Evolutionary conservation across 2,113 vertebrate species (phyloP).

Genomic region (Protobothrops flavoviridis): DNA sequence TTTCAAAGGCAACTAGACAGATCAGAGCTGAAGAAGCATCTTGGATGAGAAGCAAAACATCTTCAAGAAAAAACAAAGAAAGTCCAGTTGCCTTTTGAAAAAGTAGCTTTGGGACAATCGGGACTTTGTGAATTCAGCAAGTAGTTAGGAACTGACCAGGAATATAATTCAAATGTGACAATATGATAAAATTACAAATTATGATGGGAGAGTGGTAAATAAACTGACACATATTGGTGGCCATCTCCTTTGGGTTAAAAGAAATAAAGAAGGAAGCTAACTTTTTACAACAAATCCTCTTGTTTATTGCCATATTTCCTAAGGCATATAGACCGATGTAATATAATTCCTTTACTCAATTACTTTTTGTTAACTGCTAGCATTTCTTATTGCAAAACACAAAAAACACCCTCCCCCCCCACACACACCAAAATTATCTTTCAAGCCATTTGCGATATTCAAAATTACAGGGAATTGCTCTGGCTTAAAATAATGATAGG

Average conservation of each 20-base stretch:
- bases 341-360: neutral
- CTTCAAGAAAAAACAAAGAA: too few species aligned
- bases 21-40: too few species aligned
- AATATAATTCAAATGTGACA: neutral
- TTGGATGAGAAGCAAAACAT: too few species aligned
- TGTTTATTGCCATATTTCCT: neutral
- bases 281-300: neutral
- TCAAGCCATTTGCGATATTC: neutral
- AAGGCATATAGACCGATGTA: neutral
- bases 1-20: too few species aligned
- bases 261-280: neutral
- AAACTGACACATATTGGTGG: neutral
- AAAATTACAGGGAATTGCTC: neutral
- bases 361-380: neutral
- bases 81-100: too few species aligned
- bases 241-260: neutral
- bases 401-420: neutral
- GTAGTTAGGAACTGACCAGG: neutral
- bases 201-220: neutral
- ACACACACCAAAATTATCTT: neutral
- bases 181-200: neutral
- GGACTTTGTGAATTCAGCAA: neutral
- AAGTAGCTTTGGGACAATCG: too few species aligned
- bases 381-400: neutral
- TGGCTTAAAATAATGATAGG: neutral